phyloP scores from a whole-genome alignment of 2,888 invertebrate species.

The Phasia obesa region DNA sequence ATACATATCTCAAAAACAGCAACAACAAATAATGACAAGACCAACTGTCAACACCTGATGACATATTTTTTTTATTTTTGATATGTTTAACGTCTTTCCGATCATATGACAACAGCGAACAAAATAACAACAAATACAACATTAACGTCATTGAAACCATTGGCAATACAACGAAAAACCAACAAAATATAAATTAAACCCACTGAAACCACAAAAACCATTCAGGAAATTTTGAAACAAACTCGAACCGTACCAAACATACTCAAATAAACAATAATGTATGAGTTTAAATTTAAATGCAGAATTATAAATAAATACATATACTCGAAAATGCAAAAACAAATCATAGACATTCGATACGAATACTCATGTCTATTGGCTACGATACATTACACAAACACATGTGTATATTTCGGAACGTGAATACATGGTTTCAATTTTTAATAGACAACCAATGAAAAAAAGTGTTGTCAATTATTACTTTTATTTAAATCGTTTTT shows the following conservation, averaged over 20 bases:
- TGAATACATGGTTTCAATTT: neutral
- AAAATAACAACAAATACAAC: neutral
- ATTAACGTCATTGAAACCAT: neutral
- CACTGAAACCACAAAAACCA: slow-evolving; percentile 61
- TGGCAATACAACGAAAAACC: neutral
- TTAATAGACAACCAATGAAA: slow-evolving; percentile 23
- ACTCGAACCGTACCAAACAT: slow-evolving; percentile 5
- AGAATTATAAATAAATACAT: slow-evolving; percentile 72
- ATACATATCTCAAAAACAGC: slow-evolving; percentile 24
- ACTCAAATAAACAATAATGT: slow-evolving; percentile 10
- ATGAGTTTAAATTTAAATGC: neutral
- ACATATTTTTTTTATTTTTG: neutral
- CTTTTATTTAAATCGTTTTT: too few relatives aligned
- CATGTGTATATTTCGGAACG: neutral
- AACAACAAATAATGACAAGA: slow-evolving; percentile 14
- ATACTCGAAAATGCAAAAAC: slow-evolving; percentile 72
- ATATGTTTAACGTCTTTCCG: slow-evolving; percentile 31
- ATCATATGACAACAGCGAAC: slow-evolving; percentile 9
- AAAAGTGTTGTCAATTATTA: slow-evolving; percentile 29
- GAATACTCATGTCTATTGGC: slow-evolving; percentile 2
- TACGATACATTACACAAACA: neutral
- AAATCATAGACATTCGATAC: slow-evolving; percentile 70
- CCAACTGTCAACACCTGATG: slow-evolving; percentile 62
- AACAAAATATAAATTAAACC: slow-evolving; percentile 45
- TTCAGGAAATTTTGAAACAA: slow-evolving; percentile 43